Conservation (phyloP, 2,113 vertebrate genomes). For the Canis aureus region DNA sequence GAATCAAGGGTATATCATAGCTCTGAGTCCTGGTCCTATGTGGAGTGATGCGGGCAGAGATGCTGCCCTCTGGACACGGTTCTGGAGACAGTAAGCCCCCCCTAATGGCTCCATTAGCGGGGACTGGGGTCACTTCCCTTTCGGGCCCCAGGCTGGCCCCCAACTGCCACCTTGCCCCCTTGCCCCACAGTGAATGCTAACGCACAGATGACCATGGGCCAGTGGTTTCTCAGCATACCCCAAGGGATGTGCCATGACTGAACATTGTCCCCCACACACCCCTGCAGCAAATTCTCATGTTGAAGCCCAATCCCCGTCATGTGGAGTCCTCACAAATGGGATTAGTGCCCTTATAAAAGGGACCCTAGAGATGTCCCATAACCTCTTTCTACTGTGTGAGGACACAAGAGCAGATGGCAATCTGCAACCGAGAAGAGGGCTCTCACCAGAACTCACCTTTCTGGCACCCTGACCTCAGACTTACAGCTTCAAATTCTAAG, state of each 20-base stretch:
- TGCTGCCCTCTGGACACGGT: background rate
- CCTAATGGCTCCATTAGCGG: background rate
- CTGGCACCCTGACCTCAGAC: background rate
- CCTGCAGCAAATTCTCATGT: rapidly evolving
- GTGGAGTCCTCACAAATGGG: background rate
- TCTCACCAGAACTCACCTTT: background rate
- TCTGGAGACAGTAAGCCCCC: background rate
- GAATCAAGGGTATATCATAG: background rate
- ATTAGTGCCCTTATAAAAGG: background rate
- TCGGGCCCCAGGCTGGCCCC: background rate
- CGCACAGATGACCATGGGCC: background rate
- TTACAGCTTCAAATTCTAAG: background rate
- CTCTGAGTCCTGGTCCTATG: background rate
- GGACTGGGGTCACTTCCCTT: background rate
- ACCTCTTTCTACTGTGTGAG: background rate
- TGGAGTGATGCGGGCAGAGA: background rate
- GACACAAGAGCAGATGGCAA: background rate
- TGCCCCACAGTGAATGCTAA: background rate
- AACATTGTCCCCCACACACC: background rate
- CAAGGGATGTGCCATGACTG: background rate
- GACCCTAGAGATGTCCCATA: background rate
- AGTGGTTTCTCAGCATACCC: background rate
- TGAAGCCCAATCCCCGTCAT: background rate
- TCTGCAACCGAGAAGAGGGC: background rate
- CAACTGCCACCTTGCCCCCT: background rate